phyloP scores from a whole-genome alignment of 2,888 invertebrate genomes.

The Drosophila macrospina region DNA sequence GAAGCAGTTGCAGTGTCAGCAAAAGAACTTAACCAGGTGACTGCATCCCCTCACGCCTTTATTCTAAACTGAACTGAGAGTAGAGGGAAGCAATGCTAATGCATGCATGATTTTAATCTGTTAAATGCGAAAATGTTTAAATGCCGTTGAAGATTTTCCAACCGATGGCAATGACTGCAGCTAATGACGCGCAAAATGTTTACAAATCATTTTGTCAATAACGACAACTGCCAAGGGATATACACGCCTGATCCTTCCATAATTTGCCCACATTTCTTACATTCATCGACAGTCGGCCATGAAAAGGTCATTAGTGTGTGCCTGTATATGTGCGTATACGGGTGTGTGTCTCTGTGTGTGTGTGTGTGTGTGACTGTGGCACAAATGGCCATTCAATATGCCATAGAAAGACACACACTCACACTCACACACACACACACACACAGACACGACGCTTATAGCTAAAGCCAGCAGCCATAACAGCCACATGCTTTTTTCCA shows the following conservation, averaged over 20 bases:
- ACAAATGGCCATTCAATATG: constrained; percentile 81
- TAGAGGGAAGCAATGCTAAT: constrained; percentile 32
- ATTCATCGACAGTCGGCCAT: constrained; percentile 78
- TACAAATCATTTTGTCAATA: constrained; percentile 82
- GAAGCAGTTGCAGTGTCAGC: constrained; percentile 77
- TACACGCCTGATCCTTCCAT: constrained; percentile 64
- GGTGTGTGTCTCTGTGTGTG: constrained; percentile 29
- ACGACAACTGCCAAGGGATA: constrained; percentile 66
- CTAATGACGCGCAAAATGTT: constrained; percentile 82
- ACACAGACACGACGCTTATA: constrained; percentile 25
- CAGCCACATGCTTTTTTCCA: constrained; percentile 82
- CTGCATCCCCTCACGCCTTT: constrained; percentile 20
- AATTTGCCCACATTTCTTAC: constrained; percentile 81
- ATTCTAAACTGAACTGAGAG: neutral
- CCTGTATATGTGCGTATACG: constrained; percentile 42
- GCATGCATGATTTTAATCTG: constrained; percentile 79
- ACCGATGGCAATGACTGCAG: constrained; percentile 55
- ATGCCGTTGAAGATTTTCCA: constrained; percentile 47
- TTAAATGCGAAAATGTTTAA: constrained; percentile 67
- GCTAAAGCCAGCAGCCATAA: constrained; percentile 76
- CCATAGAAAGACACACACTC: constrained; percentile 54
- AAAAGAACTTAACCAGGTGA: constrained; percentile 70
- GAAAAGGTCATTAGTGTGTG: constrained; percentile 81
- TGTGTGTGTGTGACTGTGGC: constrained; percentile 56
- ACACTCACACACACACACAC: constrained; percentile 27